phyloP scores from a whole-genome alignment of 1,140 invertebrate species.

The Brachionus rubens region DNA sequence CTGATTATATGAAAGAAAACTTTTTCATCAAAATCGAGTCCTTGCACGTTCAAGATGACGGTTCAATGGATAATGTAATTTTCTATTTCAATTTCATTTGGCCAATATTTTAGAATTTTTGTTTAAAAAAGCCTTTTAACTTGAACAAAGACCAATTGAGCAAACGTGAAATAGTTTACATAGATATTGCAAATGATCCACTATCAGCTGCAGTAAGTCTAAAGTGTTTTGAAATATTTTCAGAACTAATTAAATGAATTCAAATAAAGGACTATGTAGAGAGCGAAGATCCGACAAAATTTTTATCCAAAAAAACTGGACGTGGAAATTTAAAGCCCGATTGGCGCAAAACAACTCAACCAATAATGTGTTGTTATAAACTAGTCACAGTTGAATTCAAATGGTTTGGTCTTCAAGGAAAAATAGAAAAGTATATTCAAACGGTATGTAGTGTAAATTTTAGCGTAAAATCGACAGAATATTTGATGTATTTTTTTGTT shows the following conservation, averaged over 20 bases:
- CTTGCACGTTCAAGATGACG: slow-evolving; percentile 80
- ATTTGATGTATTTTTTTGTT: background rate
- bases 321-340: slow-evolving; percentile 78
- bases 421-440: slow-evolving; percentile 78
- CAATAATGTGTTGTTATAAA: slow-evolving; percentile 80
- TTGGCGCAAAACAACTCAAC: slow-evolving; percentile 37
- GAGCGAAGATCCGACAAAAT: slow-evolving; percentile 80
- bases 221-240: background rate
- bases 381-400: slow-evolving; percentile 96
- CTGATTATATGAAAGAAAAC: slow-evolving; percentile 98
- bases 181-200: slow-evolving; percentile 89
- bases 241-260: background rate
- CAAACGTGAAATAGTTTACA: slow-evolving; percentile 78
- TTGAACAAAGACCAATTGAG: slow-evolving; percentile 81
- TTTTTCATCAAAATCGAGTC: slow-evolving; percentile 95
- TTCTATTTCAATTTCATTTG: too few relatives aligned
- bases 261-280: slow-evolving; percentile 78
- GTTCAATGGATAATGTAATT: slow-evolving; percentile 53
- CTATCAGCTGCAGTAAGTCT: slow-evolving; percentile 40
- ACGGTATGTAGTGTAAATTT: slow-evolving; percentile 35
- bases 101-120: slow-evolving; percentile 47
- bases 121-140: slow-evolving; percentile 74
- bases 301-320: slow-evolving; percentile 86
- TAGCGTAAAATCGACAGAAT: background rate
- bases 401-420: slow-evolving; percentile 94